A percentile compares a stretch with the other conserved stretches of the same genome.
Evolutionary conservation across 2,888 invertebrate species (phyloP).

Genomic region (Sphaerophoria taeniata): DNA sequence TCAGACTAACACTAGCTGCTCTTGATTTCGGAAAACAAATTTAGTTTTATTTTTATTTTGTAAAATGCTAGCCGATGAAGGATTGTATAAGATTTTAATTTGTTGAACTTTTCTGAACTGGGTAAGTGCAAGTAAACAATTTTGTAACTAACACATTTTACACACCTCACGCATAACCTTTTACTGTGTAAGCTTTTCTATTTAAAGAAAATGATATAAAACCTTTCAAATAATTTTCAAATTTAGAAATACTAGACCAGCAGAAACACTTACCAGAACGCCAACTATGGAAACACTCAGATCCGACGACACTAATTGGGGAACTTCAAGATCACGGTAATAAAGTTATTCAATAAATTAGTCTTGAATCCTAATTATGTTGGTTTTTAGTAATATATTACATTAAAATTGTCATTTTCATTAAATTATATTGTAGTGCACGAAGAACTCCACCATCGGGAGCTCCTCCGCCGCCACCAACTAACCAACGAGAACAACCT

Average conservation of each 20-base stretch:
- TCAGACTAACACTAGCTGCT: too few relatives aligned
- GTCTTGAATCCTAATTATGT: not conserved
- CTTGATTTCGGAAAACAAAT: slow-evolving; percentile 25
- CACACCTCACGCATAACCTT: too few relatives aligned
- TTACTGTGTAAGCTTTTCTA: too few relatives aligned
- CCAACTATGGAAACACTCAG: slow-evolving; percentile 68
- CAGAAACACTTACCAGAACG: slow-evolving; percentile 55
- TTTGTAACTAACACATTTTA: too few relatives aligned
- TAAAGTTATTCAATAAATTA: not conserved
- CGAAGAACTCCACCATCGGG: slow-evolving; percentile 81
- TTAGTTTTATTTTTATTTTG: not conserved
- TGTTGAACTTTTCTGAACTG: too few relatives aligned
- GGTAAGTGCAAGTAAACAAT: too few relatives aligned
- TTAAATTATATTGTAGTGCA: slow-evolving; percentile 75
- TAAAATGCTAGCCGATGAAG: too few relatives aligned
- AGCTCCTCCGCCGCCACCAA: slow-evolving; percentile 81
- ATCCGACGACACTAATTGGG: slow-evolving; percentile 75
- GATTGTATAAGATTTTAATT: too few relatives aligned
- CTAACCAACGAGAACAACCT: slow-evolving; percentile 75
- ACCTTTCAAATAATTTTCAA: not conserved
- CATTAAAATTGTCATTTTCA: not conserved
- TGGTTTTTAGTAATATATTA: not conserved
- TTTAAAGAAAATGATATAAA: not conserved
- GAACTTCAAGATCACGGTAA: slow-evolving; percentile 71
- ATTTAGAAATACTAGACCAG: not conserved